Conservation (phyloP, 2,113 vertebrate species). For the Dendropsophus ebraccatus region DNA sequence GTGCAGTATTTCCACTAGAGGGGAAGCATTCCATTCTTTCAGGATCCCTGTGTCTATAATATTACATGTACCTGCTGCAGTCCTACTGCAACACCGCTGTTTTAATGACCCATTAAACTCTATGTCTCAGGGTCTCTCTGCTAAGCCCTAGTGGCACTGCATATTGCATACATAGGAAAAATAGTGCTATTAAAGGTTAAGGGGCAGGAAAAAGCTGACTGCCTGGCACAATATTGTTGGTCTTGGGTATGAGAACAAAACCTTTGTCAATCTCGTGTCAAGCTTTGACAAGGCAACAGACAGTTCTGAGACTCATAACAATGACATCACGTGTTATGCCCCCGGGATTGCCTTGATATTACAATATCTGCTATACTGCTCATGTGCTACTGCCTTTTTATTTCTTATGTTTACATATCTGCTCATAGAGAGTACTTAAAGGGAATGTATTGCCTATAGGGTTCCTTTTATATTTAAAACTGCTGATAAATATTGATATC, state of each 20-base stretch:
- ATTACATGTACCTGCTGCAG: not conserved
- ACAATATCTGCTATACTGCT: not conserved
- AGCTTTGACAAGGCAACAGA: not conserved
- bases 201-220: constrained; percentile 8
- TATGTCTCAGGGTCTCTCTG: not conserved
- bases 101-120: not conserved
- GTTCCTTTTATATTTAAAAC: too few relatives aligned
- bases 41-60: not conserved
- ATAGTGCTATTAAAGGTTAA: constrained; percentile 22
- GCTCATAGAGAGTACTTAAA: not conserved
- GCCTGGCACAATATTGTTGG: not conserved
- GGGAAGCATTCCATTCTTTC: not conserved
- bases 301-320: not conserved
- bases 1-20: not conserved
- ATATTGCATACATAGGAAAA: not conserved
- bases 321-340: not conserved
- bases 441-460: not conserved
- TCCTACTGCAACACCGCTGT: not conserved
- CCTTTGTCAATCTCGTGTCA: constrained; percentile 5
- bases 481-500: too few relatives aligned
- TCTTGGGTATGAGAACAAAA: not conserved
- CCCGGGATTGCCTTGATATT: not conserved
- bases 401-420: not conserved
- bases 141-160: not conserved
- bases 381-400: not conserved